Evolutionary conservation across 2,888 invertebrate genomes (phyloP).

Genomic region (Leuctra nigra): DNA sequence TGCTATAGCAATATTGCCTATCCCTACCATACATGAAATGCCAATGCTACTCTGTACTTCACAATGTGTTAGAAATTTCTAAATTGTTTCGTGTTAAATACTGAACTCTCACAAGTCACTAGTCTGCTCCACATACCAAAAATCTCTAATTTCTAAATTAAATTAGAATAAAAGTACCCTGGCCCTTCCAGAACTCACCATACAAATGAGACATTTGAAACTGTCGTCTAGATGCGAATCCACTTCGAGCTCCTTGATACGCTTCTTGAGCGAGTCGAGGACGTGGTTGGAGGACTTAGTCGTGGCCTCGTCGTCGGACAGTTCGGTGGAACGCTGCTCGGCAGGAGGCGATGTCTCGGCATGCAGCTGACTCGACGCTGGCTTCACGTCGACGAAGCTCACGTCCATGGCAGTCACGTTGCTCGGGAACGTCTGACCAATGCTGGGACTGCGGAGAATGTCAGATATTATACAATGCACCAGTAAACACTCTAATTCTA

Average conservation of each 20-base stretch:
- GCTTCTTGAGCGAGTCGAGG: conserved; percentile 66
- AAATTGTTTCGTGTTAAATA: too few species aligned
- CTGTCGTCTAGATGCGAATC: conserved; percentile 50
- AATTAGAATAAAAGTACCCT: neutral
- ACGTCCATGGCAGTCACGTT: neutral
- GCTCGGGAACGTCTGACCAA: neutral
- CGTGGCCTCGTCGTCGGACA: conserved; percentile 7
- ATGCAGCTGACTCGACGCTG: neutral
- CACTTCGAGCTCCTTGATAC: conserved; percentile 68
- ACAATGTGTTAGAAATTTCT: too few species aligned
- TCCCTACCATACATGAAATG: too few species aligned
- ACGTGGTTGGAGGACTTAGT: conserved; percentile 41
- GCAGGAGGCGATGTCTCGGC: neutral
- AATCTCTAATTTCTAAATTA: too few species aligned
- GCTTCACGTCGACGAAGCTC: neutral
- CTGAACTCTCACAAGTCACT: too few species aligned
- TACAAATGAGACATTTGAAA: conserved; percentile 83
- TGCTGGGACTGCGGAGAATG: neutral
- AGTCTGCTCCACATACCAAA: too few species aligned
- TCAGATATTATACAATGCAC: too few species aligned
- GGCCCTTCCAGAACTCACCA: conserved; percentile 52
- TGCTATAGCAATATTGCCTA: too few species aligned
- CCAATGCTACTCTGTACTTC: too few species aligned
- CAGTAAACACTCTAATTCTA: too few species aligned
- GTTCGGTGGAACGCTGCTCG: conserved; percentile 29